Percentiles rank a stretch among this genome's conserved stretches.
Conservation (phyloP, 2,888 invertebrate genomes). For the Rhaphigaster nebulosa region DNA sequence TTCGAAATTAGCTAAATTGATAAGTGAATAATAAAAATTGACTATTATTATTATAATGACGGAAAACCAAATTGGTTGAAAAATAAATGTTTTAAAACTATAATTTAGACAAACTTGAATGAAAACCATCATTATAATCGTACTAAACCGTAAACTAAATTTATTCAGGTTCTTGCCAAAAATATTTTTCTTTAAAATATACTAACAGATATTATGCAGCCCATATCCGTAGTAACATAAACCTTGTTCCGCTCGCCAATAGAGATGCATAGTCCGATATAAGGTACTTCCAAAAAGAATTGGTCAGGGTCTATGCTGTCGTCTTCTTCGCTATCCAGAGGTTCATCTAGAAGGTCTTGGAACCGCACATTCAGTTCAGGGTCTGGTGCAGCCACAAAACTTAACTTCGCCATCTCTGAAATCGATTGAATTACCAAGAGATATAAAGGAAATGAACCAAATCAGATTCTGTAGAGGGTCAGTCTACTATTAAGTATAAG, state of each 20-base stretch:
- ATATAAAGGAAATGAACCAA: not conserved
- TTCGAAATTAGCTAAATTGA: too few relatives aligned
- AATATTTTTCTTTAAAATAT: not conserved
- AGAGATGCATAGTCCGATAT: conserved; percentile 32
- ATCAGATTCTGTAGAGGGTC: too few relatives aligned
- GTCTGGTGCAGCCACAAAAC: conserved; percentile 55
- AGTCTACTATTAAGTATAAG: too few relatives aligned
- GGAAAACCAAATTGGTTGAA: too few relatives aligned
- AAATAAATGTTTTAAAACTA: too few relatives aligned
- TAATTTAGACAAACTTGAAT: too few relatives aligned
- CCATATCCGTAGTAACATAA: conserved; percentile 39
- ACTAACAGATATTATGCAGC: conserved; percentile 31
- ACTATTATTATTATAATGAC: too few relatives aligned
- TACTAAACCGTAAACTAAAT: too few relatives aligned
- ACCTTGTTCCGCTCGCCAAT: not conserved
- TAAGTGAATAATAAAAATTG: too few relatives aligned
- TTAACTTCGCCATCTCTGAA: conserved; percentile 59
- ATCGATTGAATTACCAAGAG: not conserved
- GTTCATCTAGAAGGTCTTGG: conserved; percentile 11
- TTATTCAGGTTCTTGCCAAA: too few relatives aligned
- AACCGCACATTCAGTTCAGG: conserved; percentile 25
- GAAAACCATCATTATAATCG: too few relatives aligned
- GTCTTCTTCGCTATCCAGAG: not conserved
- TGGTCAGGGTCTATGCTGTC: not conserved
- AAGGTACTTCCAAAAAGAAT: conserved; percentile 43